Evolutionary conservation across 1,140 invertebrate genomes (phyloP).

Genomic region (Drosophila oshimai): DNA sequence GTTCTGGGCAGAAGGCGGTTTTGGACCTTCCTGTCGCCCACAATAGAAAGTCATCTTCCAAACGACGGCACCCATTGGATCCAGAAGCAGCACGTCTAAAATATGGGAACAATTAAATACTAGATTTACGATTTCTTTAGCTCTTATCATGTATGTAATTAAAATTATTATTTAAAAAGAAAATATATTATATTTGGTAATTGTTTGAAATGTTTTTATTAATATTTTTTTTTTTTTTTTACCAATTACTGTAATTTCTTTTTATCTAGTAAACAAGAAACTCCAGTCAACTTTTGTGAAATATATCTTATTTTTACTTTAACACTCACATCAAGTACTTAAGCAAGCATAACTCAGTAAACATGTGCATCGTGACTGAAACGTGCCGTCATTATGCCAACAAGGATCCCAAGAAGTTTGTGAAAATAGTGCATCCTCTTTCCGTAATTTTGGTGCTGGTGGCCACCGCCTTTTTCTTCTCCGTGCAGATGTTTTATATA

Average conservation of each 20-base stretch:
- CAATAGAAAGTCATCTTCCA: slow-evolving; percentile 88
- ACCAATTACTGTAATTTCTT: too few species aligned
- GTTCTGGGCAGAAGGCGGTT: slow-evolving; percentile 90
- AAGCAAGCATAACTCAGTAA: not conserved
- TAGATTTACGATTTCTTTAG: too few species aligned
- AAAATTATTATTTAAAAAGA: too few species aligned
- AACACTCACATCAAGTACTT: not conserved
- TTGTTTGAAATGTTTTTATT: too few species aligned
- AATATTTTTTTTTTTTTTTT: too few species aligned
- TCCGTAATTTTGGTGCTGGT: not conserved
- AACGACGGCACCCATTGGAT: slow-evolving; percentile 86
- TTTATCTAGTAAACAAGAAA: too few species aligned
- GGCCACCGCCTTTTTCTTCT: not conserved
- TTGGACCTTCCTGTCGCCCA: slow-evolving; percentile 88
- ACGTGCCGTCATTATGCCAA: not conserved
- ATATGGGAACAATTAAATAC: too few species aligned
- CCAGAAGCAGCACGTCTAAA: not conserved
- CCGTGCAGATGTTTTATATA: slow-evolving; percentile 9
- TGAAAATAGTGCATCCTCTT: slow-evolving; percentile 2
- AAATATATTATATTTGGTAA: too few species aligned
- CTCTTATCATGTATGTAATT: too few species aligned
- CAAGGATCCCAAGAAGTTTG: not conserved
- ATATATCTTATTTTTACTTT: not conserved
- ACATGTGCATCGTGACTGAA: not conserved
- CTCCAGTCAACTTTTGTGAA: too few species aligned